Evolutionary conservation across 37 sponge, comb jelly and placozoan species (phyloP).

Genomic region (Crambe crambe): DNA sequence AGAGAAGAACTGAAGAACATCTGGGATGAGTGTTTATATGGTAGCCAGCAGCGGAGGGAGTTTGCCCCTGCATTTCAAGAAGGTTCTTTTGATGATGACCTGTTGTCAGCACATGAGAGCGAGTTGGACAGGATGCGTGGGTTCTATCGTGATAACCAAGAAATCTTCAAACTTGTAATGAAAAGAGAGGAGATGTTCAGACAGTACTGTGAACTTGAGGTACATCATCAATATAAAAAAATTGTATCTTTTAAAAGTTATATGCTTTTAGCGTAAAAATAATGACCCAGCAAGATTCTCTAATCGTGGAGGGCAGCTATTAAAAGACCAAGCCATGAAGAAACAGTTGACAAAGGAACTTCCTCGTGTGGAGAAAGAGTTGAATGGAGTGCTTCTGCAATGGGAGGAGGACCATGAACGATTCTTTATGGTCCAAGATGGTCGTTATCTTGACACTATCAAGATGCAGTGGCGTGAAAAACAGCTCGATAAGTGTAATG

Average conservation of each 20-base stretch:
- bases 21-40: constrained; percentile 83
- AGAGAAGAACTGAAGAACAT: constrained; percentile 67
- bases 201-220: constrained; percentile 53
- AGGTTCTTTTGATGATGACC: constrained; percentile 21
- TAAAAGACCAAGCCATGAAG: constrained; percentile 73
- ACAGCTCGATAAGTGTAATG: constrained; percentile 38
- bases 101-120: constrained; percentile 74
- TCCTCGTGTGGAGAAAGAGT: constrained; percentile 70
- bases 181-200: constrained; percentile 74
- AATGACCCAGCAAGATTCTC: constrained; percentile 71
- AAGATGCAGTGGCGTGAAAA: constrained; percentile 52
- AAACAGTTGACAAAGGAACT: constrained; percentile 76
- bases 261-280: constrained; percentile 21
- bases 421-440: constrained; percentile 55
- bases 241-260: not conserved
- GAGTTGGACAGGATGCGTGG: constrained; percentile 76
- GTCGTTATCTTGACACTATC: constrained; percentile 68
- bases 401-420: constrained; percentile 73
- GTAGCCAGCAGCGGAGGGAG: constrained; percentile 61
- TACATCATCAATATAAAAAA: not conserved
- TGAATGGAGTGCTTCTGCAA: constrained; percentile 36
- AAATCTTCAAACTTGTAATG: constrained; percentile 60
- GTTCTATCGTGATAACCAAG: constrained; percentile 62
- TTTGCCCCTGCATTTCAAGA: constrained; percentile 65
- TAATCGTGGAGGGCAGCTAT: constrained; percentile 86